phyloP scores from a whole-genome alignment of 2,888 invertebrate species.

The Masnerella sp. region DNA sequence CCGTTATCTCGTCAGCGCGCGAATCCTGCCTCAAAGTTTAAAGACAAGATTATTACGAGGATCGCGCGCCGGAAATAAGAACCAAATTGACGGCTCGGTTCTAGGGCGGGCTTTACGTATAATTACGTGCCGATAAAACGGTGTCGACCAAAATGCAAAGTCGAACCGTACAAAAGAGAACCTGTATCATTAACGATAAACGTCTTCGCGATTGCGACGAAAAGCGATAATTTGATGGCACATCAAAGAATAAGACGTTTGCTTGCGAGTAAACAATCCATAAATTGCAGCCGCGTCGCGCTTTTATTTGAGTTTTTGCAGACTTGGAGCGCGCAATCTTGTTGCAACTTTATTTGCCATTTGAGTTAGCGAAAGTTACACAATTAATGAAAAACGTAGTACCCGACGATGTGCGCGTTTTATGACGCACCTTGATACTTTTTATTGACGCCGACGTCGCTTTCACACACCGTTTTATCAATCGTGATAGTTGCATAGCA shows the following conservation, averaged over 20 bases:
- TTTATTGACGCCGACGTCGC: too few relatives aligned
- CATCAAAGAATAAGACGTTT: constrained; percentile 27
- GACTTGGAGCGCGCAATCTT: constrained; percentile 17
- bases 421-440: too few relatives aligned
- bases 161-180: constrained; percentile 29
- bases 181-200: constrained; percentile 14
- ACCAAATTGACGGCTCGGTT: constrained; percentile 59
- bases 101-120: constrained; percentile 40
- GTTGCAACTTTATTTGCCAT: constrained; percentile 9
- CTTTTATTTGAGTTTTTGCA: constrained; percentile 25
- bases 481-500: too few relatives aligned
- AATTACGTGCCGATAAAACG: constrained; percentile 53
- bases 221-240: constrained; percentile 13
- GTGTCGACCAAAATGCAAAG: constrained; percentile 19
- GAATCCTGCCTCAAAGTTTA: constrained; percentile 59
- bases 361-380: constrained; percentile 4
- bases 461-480: neutral
- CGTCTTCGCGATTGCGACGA: neutral
- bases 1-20: constrained; percentile 45
- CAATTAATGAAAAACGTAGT: constrained; percentile 29
- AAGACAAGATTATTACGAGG: constrained; percentile 63
- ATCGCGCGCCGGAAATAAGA: constrained; percentile 56
- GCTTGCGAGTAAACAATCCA: constrained; percentile 13
- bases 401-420: too few relatives aligned
- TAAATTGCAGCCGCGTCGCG: constrained; percentile 8